Base-by-base conservation (phyloP, 2,113 vertebrate genomes). In the Lethenteron reissneri region DNA sequence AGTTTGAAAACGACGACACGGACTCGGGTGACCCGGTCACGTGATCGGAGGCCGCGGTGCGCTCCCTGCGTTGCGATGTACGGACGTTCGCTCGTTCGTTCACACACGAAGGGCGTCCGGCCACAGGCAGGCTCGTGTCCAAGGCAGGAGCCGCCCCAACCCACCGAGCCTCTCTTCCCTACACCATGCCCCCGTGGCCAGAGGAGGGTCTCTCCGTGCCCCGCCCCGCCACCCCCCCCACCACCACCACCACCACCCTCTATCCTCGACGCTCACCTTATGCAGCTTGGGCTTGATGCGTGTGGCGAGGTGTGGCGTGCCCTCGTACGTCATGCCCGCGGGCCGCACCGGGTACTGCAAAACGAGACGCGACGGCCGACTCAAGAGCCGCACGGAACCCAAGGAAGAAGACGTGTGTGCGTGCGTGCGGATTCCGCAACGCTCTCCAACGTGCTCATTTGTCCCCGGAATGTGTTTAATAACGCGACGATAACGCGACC, bases 261-360 rank as follows among this genome's bases (percentile, higher is more conserved):
- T 58, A 2, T 11, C 13, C 71, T 19, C 17, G 71, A 3, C 68
- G 25, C 71, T 71, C 71, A 97, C 94, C 86, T 87, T 88, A 78
- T 99, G 92, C 76, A 94, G 91, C 77, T 95, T 94, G 72, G 94
- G 91, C 79, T 99, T 99, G 81, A 99, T 96, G 79, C 82, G 89
- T 2, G 90, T 89, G 3, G 87, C 78, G 56, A 97, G 80, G 77
- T 95, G 91, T 3, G 84, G 83, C 75, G 88, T 83, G 25, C 92
- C 85, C 74, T 91, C 86, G 0, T 99, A 96, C 0, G 84, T 89
- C 91, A 96, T 96, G 13, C 78, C 83, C 62, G 86, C 82, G 4
- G 92, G 94, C 69, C 90, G 85, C 74, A 97, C 88, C 1, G 94
- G 94, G 74, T 97, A 96, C 94, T 99, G 76, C 2, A 73, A 72